Base-by-base conservation (phyloP, 2,888 invertebrate genomes). In the Catocala nupta region DNA sequence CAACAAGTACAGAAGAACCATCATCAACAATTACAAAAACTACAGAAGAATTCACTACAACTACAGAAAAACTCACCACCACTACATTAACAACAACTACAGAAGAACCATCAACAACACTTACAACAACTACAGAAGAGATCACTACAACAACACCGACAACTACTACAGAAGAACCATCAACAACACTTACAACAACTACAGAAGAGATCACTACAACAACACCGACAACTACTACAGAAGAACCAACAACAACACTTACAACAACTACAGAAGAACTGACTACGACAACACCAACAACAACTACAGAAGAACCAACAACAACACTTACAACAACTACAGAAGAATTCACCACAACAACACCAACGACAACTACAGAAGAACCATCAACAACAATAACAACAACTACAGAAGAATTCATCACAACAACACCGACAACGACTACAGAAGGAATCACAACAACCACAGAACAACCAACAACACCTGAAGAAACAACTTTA, bases 351-450 rank as follows among this genome's bases (percentile, higher is more conserved):
- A 9, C 13, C 9, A 5, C 7, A 5, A 34, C 9, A n/a, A 16
- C 16, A 16, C 16, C 16, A 16, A 11, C 36, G 34, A 42, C 47
- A 10, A 51, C 25, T 5, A 51, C 48, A 4, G 25, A 61, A 16
- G 39, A 39, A 43, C 11, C 63, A n/a, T 42, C 12, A 11, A 62
- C 25, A 25, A 25, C 25, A 25, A 25, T 25, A 63, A 2, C 36
- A 39, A 39, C 36, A 25, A 25, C 25, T 25, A 25, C 25, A 25
- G 25, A 25, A 25, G 25, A 25, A 25, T 25, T 25, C 4, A 25
- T 4, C 25, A 25, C 25, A 25, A 25, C 25, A 25, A 25, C 25
- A 25, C 25, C 25, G 25, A 25, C 25, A 25, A 25, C 4, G 25
- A 25, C 25, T 25, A 25, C 25, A 25, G 25, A 25, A 25, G 25